Evolutionary conservation across 2,797 vertebrate species (phyloP).

Genomic region (Cryptoprocta ferox): DNA sequence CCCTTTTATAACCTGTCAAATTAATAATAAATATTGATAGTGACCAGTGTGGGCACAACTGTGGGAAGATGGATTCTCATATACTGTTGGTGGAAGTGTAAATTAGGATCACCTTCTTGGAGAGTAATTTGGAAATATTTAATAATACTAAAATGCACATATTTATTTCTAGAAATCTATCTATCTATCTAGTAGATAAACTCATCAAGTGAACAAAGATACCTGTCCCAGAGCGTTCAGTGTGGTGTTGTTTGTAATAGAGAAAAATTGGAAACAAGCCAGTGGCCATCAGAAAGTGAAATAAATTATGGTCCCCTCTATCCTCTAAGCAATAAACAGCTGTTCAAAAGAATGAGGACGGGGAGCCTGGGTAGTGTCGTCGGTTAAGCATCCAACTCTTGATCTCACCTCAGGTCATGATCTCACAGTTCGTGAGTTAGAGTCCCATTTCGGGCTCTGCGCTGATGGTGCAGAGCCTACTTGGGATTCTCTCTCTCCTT

Average conservation of each 20-base stretch:
- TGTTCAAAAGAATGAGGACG: background rate
- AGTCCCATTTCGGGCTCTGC: no score
- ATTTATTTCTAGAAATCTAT: background rate
- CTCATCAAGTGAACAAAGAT: background rate
- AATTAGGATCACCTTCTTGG: background rate
- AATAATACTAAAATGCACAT: background rate
- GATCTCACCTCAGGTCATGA: no score
- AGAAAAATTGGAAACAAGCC: background rate
- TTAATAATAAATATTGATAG: background rate
- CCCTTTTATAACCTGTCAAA: background rate
- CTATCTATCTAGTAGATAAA: background rate
- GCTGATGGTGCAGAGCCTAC: no score
- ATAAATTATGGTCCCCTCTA: background rate
- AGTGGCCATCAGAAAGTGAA: background rate
- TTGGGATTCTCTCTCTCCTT: no score
- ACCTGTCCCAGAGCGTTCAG: background rate
- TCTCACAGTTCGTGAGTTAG: no score
- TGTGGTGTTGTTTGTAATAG: background rate
- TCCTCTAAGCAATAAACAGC: background rate
- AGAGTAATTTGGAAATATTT: background rate
- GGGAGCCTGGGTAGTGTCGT: no score
- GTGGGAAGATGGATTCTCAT: background rate
- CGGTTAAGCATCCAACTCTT: no score
- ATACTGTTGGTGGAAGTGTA: background rate
- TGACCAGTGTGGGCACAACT: background rate